phyloP scores from a whole-genome alignment of 1,140 invertebrate genomes.

The Aphelenchoides fujianensis region DNA sequence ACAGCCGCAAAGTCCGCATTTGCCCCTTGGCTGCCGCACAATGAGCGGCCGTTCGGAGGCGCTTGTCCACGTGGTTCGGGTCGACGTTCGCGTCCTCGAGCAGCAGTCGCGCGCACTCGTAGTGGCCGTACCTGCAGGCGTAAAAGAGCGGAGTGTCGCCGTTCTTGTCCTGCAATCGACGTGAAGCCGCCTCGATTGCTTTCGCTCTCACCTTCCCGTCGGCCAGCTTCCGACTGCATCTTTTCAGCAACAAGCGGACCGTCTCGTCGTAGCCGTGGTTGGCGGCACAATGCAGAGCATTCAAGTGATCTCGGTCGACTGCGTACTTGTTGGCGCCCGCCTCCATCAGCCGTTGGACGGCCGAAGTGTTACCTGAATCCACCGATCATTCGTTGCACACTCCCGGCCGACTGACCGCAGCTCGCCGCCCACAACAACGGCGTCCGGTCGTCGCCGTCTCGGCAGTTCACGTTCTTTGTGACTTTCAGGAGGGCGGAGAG shows the following conservation, averaged over 20 bases:
- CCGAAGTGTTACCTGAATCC: constrained; percentile 74
- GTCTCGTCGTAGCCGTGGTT: constrained; percentile 88
- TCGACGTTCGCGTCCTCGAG: constrained; percentile 78
- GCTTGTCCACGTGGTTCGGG: constrained; percentile 74
- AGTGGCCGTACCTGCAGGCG: constrained; percentile 87
- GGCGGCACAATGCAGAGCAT: constrained; percentile 83
- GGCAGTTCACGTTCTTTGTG: constrained; percentile 74
- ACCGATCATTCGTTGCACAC: background rate
- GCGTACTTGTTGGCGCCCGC: constrained; percentile 76
- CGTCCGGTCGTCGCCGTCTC: constrained; percentile 84
- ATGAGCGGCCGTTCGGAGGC: constrained; percentile 67
- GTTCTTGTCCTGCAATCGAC: constrained; percentile 78
- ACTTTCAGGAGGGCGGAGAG: constrained; percentile 77
- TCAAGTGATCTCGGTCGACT: constrained; percentile 72
- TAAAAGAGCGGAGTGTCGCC: constrained; percentile 94
- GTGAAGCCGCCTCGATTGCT: background rate
- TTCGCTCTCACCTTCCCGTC: constrained; percentile 27
- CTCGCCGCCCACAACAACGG: constrained; percentile 94
- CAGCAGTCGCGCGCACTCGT: constrained; percentile 83
- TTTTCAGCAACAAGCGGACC: constrained; percentile 76
- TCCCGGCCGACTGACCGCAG: constrained; percentile 70
- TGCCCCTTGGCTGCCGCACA: constrained; percentile 94
- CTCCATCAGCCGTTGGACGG: constrained; percentile 79
- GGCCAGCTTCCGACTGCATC: constrained; percentile 45
- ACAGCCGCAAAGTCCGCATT: constrained; percentile 75